Percentiles rank a stretch among this genome's conserved stretches.
phyloP scores from a whole-genome alignment of 2,888 invertebrate species.

The Caenorhabditis afra region DNA sequence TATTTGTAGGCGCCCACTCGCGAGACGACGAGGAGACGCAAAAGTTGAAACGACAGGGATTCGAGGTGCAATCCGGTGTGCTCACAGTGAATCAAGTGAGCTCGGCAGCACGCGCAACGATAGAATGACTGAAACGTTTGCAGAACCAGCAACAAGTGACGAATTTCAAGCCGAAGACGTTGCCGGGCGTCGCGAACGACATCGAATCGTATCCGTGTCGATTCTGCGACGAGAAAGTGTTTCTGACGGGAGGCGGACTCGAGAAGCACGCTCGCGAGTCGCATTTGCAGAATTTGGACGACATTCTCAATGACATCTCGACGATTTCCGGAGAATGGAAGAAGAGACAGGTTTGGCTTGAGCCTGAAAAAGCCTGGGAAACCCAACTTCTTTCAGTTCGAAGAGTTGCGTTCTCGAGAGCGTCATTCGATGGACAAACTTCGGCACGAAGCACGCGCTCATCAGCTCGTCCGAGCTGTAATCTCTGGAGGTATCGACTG shows the following conservation, averaged over 20 bases:
- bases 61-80: slow-evolving; percentile 46
- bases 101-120: not conserved
- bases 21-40: slow-evolving; percentile 47
- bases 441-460: slow-evolving; percentile 46
- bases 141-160: slow-evolving; percentile 26
- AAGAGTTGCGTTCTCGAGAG: slow-evolving; percentile 48
- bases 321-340: slow-evolving; percentile 71
- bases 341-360: slow-evolving; percentile 64
- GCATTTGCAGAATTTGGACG: slow-evolving; percentile 64
- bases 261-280: slow-evolving; percentile 68
- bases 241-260: slow-evolving; percentile 71
- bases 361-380: slow-evolving; percentile 7
- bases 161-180: slow-evolving; percentile 35
- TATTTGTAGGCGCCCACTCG: slow-evolving; percentile 11
- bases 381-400: slow-evolving; percentile 48
- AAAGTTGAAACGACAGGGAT: slow-evolving; percentile 42
- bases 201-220: slow-evolving; percentile 76
- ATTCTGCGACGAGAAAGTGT: slow-evolving; percentile 71
- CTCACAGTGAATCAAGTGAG: slow-evolving; percentile 30
- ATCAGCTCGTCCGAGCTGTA: slow-evolving; percentile 31
- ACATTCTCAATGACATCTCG: slow-evolving; percentile 61
- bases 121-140: too few relatives aligned
- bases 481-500: slow-evolving; percentile 23
- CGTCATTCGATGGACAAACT: slow-evolving; percentile 44
- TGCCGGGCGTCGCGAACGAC: slow-evolving; percentile 73